Evolutionary conservation across 1,140 invertebrate species (phyloP), one percentile per base, ranked within the genome.

Genomic region (Spodoptera litura): DNA sequence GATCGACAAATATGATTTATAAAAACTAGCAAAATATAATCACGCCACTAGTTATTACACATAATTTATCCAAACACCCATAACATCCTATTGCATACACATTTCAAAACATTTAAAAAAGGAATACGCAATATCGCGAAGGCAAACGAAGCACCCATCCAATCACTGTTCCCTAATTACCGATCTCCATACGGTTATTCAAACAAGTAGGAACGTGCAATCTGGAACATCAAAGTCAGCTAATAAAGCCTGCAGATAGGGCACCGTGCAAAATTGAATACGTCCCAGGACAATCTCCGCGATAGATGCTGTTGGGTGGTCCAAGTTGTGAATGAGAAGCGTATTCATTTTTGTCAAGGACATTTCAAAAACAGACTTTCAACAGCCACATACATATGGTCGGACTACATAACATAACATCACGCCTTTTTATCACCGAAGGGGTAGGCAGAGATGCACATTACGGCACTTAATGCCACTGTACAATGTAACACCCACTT

Each of bases 201-300:
- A 80, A 83, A 83, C 62, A 76, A 81, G 52, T 75, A 66, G 44
- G 59, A 74, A 55, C 51, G n/a, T n/a, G 66, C 77, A 80, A 84
- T 83, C 82, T 85, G 82, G 75, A 83, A 83, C 86, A 85, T 89
- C 88, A 87, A 88, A 89, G 83, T 88, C 84, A 79, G 82, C 89
- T 91, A 91, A 91, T 89, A 90, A 86, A 90, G 85, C 79, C 83
- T 70, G 88, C 59, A 87, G 88, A 88, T 88, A 89, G 84, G 78
- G 88, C 81, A 79, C 83, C 83, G 86, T 81, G 88, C 90, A 87
- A 90, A 91, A 91, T 91, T 91, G 89, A 91, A 91, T 90, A 91
- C 89, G 88, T 87, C 85, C 86, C 88, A 71, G 83, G 82, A 85
- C 89, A 87, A 89, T 91, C 88, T 89, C 87, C 82, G 81, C 88